A percentile compares a stretch with the other conserved stretches of the same genome.
Evolutionary conservation across 2,113 vertebrate genomes (phyloP).

Genomic region (Lagenorhynchus albirostris): DNA sequence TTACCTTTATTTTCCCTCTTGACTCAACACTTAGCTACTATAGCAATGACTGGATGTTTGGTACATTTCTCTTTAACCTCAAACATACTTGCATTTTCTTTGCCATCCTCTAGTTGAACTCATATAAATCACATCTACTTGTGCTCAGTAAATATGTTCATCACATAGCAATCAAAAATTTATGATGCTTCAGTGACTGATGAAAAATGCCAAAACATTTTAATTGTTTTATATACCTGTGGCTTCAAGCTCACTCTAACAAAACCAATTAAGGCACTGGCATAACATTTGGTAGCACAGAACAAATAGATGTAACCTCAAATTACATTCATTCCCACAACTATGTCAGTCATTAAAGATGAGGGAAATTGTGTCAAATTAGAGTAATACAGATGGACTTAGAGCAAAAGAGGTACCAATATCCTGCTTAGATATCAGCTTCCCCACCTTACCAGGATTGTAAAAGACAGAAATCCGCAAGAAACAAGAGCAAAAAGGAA

Average conservation of each 20-base stretch:
- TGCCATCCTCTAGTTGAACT: not conserved
- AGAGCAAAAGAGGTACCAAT: not conserved
- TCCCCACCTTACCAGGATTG: not conserved
- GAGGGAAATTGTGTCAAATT: not conserved
- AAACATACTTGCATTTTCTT: conserved; percentile 32
- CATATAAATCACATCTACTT: conserved; percentile 16
- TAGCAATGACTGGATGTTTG: not conserved
- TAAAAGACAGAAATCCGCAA: not conserved
- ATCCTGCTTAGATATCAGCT: not conserved
- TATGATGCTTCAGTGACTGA: conserved; percentile 38
- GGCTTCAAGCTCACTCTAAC: conserved; percentile 35
- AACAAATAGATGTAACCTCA: conserved; percentile 54
- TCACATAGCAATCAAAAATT: conserved; percentile 57
- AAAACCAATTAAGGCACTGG: conserved; percentile 53
- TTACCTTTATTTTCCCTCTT: not conserved
- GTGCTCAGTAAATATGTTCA: conserved; percentile 35
- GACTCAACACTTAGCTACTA: not conserved
- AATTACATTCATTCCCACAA: conserved; percentile 42
- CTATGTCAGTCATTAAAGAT: not conserved
- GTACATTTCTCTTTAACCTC: conserved; percentile 30
- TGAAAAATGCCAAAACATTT: conserved; percentile 53
- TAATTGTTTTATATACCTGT: conserved; percentile 55
- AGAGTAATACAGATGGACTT: not conserved
- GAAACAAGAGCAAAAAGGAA: not conserved
- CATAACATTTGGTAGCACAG: conserved; percentile 31